Evolutionary conservation across 2,888 invertebrate species (phyloP).

Genomic region (Sinopyrophorus schimmeli): DNA sequence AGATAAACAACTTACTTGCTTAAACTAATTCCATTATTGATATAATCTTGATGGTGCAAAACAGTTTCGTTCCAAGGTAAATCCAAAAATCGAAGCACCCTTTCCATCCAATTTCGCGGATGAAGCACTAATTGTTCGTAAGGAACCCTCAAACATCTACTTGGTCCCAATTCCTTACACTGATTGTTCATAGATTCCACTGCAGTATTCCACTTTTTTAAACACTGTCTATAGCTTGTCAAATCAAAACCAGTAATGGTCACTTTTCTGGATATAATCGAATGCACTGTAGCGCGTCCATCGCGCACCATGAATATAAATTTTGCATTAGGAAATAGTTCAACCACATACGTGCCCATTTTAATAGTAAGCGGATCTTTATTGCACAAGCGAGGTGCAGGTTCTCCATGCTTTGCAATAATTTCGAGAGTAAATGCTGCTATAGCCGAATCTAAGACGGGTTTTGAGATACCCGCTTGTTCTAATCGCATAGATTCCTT

Average conservation of each 20-base stretch:
- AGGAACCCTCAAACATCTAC: conserved; percentile 83
- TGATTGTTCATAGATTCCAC: conserved; percentile 93
- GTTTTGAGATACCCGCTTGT: conserved; percentile 92
- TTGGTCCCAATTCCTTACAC: conserved; percentile 79
- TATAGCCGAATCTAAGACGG: conserved; percentile 91
- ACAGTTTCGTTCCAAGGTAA: conserved; percentile 96
- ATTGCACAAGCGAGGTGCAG: conserved; percentile 94
- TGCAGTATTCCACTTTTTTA: conserved; percentile 96
- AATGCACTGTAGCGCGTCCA: conserved; percentile 97
- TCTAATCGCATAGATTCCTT: conserved; percentile 88
- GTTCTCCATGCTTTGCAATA: conserved; percentile 94
- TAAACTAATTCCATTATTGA: conserved; percentile 93
- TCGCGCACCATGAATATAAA: conserved; percentile 98
- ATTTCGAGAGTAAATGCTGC: conserved; percentile 96
- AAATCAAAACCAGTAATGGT: conserved; percentile 81
- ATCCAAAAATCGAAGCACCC: conserved; percentile 84
- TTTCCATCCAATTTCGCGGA: conserved; percentile 85
- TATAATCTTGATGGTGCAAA: conserved; percentile 95
- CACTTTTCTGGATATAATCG: conserved; percentile 90
- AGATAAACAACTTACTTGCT: conserved; percentile 75
- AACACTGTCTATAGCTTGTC: conserved; percentile 89
- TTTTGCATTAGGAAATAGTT: conserved; percentile 96
- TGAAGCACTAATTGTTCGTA: conserved; percentile 97
- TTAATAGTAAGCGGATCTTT: conserved; percentile 98
- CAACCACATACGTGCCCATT: conserved; percentile 92